Evolutionary conservation across 2,888 invertebrate genomes (phyloP), one percentile per base, ranked within the genome.

Genomic region (Hypsopygia costalis): DNA sequence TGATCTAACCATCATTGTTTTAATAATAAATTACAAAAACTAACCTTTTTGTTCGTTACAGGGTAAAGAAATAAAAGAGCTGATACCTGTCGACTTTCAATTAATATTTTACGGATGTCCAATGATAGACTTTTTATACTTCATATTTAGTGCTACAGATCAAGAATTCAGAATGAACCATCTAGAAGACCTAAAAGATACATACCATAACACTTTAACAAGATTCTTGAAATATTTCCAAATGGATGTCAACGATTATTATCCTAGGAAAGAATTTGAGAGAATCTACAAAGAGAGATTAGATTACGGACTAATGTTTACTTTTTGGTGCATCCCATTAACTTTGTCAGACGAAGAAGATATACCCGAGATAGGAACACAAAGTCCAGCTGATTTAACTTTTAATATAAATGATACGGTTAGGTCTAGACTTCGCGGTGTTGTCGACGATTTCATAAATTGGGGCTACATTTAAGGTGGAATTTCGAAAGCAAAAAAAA

Each of bases 221-320:
- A 44, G 43, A 0, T 71, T 67, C 37, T 42, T 78, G 0, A 40
- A 46, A 1, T 41, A 59, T 30, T 79, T 77, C 35, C 43, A 55
- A 1, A 47, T 74, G 0, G 54, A 68, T 7, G 41, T 64, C 0
- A 40, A 56, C 0, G 34, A 35, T 0, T 41, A 66, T 0, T 77
- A 57, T 28, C 53, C 71, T 0, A 69, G 44, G 29, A 40, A 51
- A 0, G 52, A 55, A 8, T 75, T 72, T 37, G 69, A 78, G 11
- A 47, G 41, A 3, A 52, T 62, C 37, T 76, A 52, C 30, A 46
- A 47, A 4, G 51, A 60, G 1, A 57, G 58, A 37, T 45, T 66
- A 4, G 64, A 65, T 16, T 73, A 60, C 16, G 77, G 68, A 0
- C 34, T 78, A 1, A 58, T 61, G 43, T 43, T 58, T n/a, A 52